Evolutionary conservation across 37 sponge, comb jelly and placozoan species (phyloP).

Genomic region (Crambe crambe): DNA sequence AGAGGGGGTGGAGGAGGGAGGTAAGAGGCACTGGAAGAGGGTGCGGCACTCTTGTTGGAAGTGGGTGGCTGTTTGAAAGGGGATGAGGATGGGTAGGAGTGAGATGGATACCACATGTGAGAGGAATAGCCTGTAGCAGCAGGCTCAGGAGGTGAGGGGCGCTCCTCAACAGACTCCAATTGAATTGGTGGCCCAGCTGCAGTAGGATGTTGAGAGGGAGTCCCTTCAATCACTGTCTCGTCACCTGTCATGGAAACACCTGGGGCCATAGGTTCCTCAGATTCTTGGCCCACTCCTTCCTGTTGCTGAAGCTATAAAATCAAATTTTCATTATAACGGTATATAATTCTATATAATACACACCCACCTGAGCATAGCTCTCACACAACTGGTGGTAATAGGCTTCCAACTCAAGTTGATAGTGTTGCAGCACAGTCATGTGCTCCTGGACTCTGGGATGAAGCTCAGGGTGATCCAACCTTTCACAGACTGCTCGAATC

Average conservation of each 20-base stretch:
- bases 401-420: constrained; percentile 57
- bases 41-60: background rate
- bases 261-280: constrained; percentile 1
- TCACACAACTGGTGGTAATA: constrained; percentile 45
- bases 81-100: background rate
- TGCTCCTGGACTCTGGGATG: constrained; percentile 29
- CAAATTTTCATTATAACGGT: background rate
- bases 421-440: constrained; percentile 38
- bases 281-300: background rate
- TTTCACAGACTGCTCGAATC: constrained; percentile 40
- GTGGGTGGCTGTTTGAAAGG: background rate
- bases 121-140: background rate
- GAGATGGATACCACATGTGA: background rate
- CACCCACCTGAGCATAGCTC: constrained; percentile 24
- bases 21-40: background rate
- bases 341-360: background rate
- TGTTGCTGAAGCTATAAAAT: background rate
- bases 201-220: background rate
- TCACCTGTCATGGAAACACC: background rate
- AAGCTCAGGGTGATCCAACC: background rate
- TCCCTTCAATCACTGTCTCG: background rate
- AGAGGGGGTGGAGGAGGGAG: constrained; percentile 23
- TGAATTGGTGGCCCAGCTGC: background rate
- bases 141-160: background rate
- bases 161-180: background rate